Conservation (phyloP, 2,888 invertebrate genomes). For the Erpobdella octoculata region DNA sequence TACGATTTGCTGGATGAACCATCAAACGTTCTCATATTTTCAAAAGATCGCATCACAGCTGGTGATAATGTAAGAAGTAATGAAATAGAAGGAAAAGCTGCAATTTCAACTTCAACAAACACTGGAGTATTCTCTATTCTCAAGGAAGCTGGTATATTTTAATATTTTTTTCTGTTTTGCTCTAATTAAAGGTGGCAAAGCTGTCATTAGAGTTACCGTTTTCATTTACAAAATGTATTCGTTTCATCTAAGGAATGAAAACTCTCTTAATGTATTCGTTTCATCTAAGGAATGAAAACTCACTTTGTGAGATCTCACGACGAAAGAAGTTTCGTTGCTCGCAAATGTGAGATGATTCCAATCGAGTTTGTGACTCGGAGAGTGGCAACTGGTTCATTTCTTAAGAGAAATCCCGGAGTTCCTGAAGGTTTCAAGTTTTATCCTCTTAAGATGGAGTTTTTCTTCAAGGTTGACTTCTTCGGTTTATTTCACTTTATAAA, state of each 20-base stretch:
- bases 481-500: too few relatives aligned
- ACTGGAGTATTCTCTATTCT: slow-evolving; percentile 71
- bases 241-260: too few relatives aligned
- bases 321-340: slow-evolving; percentile 75
- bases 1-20: slow-evolving; percentile 65
- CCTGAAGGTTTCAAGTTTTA: slow-evolving; percentile 80
- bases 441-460: slow-evolving; percentile 81
- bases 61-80: slow-evolving; percentile 88
- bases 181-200: too few relatives aligned
- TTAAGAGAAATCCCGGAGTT: slow-evolving; percentile 77
- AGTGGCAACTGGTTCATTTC: slow-evolving; percentile 89
- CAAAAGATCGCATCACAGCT: slow-evolving; percentile 91
- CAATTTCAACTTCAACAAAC: slow-evolving; percentile 83
- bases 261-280: too few relatives aligned
- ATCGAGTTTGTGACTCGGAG: slow-evolving; percentile 92
- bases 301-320: slow-evolving; percentile 70
- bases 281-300: slow-evolving; percentile 81
- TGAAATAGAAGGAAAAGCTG: slow-evolving; percentile 82
- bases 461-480: slow-evolving; percentile 66
- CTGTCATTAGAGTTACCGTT: too few relatives aligned
- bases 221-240: too few relatives aligned
- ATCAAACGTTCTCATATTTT: slow-evolving; percentile 59
- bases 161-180: slow-evolving; percentile 39
- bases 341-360: slow-evolving; percentile 90
- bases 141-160: slow-evolving; percentile 54